Percentiles rank a stretch among this genome's conserved stretches.
Evolutionary conservation across 1,140 invertebrate genomes (phyloP).

Genomic region (Adoxophyes honmai): DNA sequence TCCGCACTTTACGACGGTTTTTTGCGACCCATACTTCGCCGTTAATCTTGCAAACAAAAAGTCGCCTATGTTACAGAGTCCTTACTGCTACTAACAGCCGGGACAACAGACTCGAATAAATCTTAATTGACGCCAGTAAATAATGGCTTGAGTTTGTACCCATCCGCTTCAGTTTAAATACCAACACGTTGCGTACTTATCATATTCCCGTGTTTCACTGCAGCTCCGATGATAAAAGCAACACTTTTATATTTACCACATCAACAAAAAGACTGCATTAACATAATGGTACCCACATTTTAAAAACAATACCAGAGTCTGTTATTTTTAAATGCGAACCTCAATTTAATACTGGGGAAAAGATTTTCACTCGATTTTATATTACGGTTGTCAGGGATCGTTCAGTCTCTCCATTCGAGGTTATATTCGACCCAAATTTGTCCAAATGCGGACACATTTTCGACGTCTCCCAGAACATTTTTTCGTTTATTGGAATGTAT

Average conservation of each 20-base stretch:
- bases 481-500: conserved; percentile 55
- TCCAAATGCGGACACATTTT: conserved; percentile 57
- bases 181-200: background rate
- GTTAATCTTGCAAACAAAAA: conserved; percentile 73
- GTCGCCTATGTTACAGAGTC: conserved; percentile 47
- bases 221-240: too few species aligned
- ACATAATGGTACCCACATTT: background rate
- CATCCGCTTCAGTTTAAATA: background rate
- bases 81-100: conserved; percentile 48
- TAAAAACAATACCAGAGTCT: too few species aligned
- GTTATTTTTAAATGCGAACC: background rate
- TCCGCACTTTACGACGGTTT: conserved; percentile 64
- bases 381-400: conserved; percentile 48
- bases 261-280: too few species aligned
- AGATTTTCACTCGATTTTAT: conserved; percentile 44
- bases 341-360: conserved; percentile 43
- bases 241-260: too few species aligned
- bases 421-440: conserved; percentile 59
- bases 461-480: conserved; percentile 46
- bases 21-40: conserved; percentile 67
- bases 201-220: too few species aligned
- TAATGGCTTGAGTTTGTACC: background rate
- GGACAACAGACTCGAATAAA: conserved; percentile 4
- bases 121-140: conserved; percentile 2
- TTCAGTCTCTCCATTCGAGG: conserved; percentile 46